These are phyloP conservation scores for Ladona fulva DNA, from an alignment of 1,140 invertebrate species.

Conservation along the genomic window DNA sequence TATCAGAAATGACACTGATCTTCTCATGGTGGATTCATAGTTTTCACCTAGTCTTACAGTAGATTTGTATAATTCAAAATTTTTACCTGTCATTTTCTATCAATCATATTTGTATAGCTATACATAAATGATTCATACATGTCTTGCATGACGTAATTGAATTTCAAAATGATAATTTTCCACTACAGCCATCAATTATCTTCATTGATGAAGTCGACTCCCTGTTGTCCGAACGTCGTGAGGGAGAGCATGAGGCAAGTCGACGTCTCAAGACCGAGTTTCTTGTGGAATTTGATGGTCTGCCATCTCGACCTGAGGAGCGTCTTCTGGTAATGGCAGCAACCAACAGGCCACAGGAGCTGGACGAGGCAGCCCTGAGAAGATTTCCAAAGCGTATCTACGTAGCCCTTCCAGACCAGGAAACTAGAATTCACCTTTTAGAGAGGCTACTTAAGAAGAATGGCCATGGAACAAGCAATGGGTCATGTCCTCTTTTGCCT, in stretches of 20 bases:
- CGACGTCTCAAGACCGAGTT: conserved; percentile 97
- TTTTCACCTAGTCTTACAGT: too few species aligned
- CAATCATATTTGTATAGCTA: too few species aligned
- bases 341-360: conserved; percentile 90
- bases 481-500: conserved; percentile 43
- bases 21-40: too few species aligned
- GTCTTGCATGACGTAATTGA: too few species aligned
- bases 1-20: too few species aligned
- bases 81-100: too few species aligned
- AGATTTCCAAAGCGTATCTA: conserved; percentile 93
- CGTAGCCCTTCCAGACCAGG: conserved; percentile 76
- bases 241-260: conserved; percentile 91
- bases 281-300: conserved; percentile 90
- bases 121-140: too few species aligned
- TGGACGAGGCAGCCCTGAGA: conserved; percentile 82
- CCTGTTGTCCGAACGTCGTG: conserved; percentile 77
- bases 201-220: conserved; percentile 98
- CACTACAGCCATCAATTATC: conserved; percentile 71
- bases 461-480: conserved; percentile 39
- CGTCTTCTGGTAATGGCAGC: conserved; percentile 92
- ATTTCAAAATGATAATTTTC: conserved; percentile 15
- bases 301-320: conserved; percentile 75
- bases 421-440: conserved; percentile 68
- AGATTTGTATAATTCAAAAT: too few species aligned
- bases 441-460: conserved; percentile 70